phyloP scores from a whole-genome alignment of 2,888 invertebrate genomes.

The Cosmorhoe ocellata region DNA sequence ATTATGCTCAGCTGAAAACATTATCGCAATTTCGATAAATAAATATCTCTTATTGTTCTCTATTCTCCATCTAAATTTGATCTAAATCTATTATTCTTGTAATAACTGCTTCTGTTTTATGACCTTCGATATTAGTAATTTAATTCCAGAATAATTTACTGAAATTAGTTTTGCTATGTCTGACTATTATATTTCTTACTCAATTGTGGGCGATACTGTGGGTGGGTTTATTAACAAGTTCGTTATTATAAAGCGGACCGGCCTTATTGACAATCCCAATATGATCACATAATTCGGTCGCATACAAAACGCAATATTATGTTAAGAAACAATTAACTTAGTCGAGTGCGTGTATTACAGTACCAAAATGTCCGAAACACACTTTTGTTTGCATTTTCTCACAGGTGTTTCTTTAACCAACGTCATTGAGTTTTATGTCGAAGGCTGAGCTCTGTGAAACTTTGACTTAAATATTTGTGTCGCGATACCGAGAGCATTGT shows the following conservation, averaged over 20 bases:
- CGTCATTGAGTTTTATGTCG: conserved; percentile 75
- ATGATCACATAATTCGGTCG: conserved; percentile 37
- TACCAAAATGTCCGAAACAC: conserved; percentile 39
- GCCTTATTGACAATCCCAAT: conserved; percentile 28
- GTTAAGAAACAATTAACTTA: conserved; percentile 44
- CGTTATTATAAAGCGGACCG: conserved; percentile 23
- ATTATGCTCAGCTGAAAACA: conserved; percentile 36
- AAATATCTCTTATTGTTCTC: conserved; percentile 29
- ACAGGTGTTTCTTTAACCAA: conserved; percentile 70
- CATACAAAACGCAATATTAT: conserved; percentile 39
- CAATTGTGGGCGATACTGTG: conserved; percentile 22
- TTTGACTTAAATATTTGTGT: conserved; percentile 70
- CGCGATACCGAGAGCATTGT: conserved; percentile 71
- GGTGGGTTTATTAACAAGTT: conserved; percentile 27
- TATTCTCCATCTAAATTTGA: conserved; percentile 2
- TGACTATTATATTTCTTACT: conserved; percentile 2
- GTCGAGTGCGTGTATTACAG: conserved; percentile 37
- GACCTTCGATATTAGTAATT: conserved; percentile 7
- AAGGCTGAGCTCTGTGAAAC: conserved; percentile 76
- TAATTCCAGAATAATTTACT: conserved; percentile 11
- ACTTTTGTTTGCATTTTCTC: conserved; percentile 76
- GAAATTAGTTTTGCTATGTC: conserved; percentile 18
- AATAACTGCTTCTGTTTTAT: conserved; percentile 8
- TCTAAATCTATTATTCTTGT: conserved; percentile 9
- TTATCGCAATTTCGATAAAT: conserved; percentile 29